Base-by-base conservation (phyloP, 2,797 vertebrate genomes). In the Muscicapa comitata region DNA sequence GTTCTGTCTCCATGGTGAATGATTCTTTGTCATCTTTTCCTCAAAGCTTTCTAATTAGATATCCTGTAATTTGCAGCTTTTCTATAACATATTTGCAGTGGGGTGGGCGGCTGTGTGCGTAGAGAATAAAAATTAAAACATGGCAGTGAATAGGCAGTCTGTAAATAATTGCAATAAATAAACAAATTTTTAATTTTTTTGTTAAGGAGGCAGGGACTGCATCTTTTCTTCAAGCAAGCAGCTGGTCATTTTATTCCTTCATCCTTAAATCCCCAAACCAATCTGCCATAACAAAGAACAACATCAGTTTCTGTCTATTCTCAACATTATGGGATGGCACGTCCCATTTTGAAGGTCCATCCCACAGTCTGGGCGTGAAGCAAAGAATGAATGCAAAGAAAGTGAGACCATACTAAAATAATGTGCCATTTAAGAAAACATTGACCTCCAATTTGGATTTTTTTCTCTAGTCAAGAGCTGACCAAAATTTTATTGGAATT, bases 1-100 rank as follows among this genome's bases (percentile, higher is more conserved):
- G 88, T 96, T 95, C 94, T 72, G 97, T 97, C 95, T 95, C 97
- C 97, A 97, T 98, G 95, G 97, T 96, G 97, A 97, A 95, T 78
- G 86, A 93, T 95, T 96, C 96, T 97, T 96, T 97, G 97, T 97
- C 97, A 96, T 96, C 94, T 97, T 96, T 96, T 95, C 83, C 94
- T 97, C 96, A 97, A 97, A 97, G 96, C 96, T 93, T 95, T 92
- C 95, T 97, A 97, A 97, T 97, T 97, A 97, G 93, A 91, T 93
- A 97, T 97, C 95, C 97, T 97, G 94, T 94, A 97, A 97, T 97
- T 97, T 97, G 76, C 90, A 96, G 94, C 92, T 94, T 95, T 95
- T 93, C 95, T 94, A 24, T 84, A 95, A 66, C 43, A 19, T 90
- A 75, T 74, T 93, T 90, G 80, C 75, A 70, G 65, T 42, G 66